Evolutionary conservation across 2,797 vertebrate species (phyloP), one percentile per base, ranked within the genome.

Genomic region (Acanthis flammea): DNA sequence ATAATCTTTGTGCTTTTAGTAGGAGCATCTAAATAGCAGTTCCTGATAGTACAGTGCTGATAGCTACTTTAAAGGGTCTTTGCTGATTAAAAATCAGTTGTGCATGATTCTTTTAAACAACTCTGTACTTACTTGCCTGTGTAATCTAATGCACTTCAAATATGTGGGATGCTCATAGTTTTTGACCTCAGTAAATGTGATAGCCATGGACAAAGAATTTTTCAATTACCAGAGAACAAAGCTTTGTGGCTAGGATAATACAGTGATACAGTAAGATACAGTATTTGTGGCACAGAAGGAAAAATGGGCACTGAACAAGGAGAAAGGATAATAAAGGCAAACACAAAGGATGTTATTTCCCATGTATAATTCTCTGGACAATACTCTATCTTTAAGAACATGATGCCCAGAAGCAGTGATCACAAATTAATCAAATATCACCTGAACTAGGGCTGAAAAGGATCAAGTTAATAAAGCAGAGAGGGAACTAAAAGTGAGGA

Each of bases 191-290:
- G 92, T 96, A 97, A 97, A 97, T 90, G 79, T 80, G 90, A 79
- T 94, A 93, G 93, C 91, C 84, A 71, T 76, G 92, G 83, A 86
- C 96, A 96, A 96, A 96, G 92, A 97, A 95, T 97, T 98, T 97
- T 97, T 98, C 95, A 97, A 97, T 98, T 98, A 96, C 93, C 68
- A 57, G 91, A 90, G 86, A 94, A 51, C 65, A 88, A 95, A 97
- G 96, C 68, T 94, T 82, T 73, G 90, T 96, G 75, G 70, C 78
- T 92, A 73, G 76, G 41, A 28, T 76, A 96, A 93, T 81, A 62
- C 41, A 41, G 42, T 62, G 73, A 27, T 77, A 23, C 12, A 41
- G 48, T 96, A 95, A 96, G 84, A 93, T 94, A 62, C 14, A 84
- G 75, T 93, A 91, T 96, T 78, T 87, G 55, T 86, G 84, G 79